Percentiles rank a stretch among this genome's conserved stretches.
Conservation (phyloP, 2,113 vertebrate genomes). For the Ahaetulla prasina region DNA sequence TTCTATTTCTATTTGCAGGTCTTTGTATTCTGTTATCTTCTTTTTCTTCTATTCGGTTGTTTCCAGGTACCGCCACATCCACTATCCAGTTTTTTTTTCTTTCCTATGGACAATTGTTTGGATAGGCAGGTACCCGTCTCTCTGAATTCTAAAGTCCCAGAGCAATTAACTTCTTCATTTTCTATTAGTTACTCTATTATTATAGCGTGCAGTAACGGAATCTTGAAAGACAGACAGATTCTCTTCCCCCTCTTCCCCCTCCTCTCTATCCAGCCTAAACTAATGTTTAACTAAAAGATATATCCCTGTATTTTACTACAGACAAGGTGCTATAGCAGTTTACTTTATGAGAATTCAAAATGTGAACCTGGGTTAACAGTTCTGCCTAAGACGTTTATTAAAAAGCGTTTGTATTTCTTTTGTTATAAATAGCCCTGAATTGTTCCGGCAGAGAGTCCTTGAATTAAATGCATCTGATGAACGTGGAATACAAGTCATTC, state of each 20-base stretch:
- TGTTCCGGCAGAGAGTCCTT: conserved; percentile 89
- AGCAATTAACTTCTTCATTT: not conserved
- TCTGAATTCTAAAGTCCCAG: not conserved
- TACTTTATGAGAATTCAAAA: not conserved
- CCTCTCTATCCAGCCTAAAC: not conserved
- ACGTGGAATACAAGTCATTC: conserved; percentile 93
- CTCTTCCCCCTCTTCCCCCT: not conserved
- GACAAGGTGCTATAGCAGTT: not conserved
- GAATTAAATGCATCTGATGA: conserved; percentile 98
- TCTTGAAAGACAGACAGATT: not conserved
- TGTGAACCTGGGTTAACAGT: not conserved
- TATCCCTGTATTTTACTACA: not conserved
- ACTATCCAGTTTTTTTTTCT: not conserved
- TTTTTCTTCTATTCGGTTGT: no score
- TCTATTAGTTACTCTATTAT: not conserved
- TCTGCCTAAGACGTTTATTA: not conserved
- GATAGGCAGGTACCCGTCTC: not conserved
- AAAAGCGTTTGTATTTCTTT: not conserved
- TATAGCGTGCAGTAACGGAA: not conserved
- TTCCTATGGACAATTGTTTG: not conserved
- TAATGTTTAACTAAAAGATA: not conserved
- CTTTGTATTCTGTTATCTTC: no score
- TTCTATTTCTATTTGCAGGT: no score
- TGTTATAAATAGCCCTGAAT: conserved; percentile 75
- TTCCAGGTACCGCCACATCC: no score